Percentiles rank a stretch among this genome's conserved stretches.
Conservation (phyloP, 2,888 invertebrate species). For the Sminthurides aquaticus region DNA sequence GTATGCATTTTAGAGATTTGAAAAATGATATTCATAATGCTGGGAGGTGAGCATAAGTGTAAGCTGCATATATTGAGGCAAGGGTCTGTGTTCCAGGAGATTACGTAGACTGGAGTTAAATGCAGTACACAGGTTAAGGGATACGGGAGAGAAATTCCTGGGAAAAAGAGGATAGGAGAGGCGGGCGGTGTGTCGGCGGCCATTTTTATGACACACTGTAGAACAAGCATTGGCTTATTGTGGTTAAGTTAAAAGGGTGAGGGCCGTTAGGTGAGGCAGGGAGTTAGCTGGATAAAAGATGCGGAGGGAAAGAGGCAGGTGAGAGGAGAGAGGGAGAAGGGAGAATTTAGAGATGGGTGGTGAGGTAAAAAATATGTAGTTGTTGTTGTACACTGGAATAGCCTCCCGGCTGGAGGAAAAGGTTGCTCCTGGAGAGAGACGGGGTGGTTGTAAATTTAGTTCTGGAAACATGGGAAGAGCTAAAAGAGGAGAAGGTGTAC, state of each 20-base stretch:
- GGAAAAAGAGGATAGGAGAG: no score
- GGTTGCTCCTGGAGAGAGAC: not conserved
- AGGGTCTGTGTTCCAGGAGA: no score
- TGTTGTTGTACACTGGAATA: not conserved
- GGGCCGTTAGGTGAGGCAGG: not conserved
- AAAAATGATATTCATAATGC: no score
- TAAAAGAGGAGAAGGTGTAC: not conserved
- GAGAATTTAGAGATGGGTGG: not conserved
- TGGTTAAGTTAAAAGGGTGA: not conserved
- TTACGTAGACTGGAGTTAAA: no score
- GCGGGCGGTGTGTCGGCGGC: not conserved
- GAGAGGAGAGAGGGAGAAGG: not conserved
- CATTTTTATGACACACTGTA: not conserved
- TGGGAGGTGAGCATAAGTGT: no score
- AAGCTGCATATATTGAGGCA: no score
- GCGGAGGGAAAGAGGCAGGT: not conserved
- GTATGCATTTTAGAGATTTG: no score
- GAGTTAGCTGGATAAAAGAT: not conserved
- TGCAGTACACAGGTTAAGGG: no score
- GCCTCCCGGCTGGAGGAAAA: not conserved
- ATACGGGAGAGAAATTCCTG: not conserved
- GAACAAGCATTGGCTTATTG: not conserved
- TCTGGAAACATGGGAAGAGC: no score
- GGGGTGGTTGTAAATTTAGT: no score
- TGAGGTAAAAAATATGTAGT: not conserved